Evolutionary conservation across 2,797 vertebrate genomes (phyloP).

Genomic region (Cossypha heuglini): DNA sequence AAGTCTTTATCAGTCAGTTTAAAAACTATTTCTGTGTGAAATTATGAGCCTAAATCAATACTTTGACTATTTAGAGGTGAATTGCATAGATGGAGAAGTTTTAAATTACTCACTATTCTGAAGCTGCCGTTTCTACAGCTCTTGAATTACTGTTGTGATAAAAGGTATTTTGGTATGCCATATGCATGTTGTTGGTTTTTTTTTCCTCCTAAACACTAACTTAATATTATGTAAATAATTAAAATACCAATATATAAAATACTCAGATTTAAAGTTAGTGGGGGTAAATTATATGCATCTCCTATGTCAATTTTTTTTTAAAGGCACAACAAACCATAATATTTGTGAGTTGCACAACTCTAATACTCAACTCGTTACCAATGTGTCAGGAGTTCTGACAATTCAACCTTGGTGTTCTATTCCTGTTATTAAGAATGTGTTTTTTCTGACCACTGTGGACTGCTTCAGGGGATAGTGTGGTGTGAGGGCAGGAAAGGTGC

Average conservation of each 20-base stretch:
- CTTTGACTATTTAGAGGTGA: background rate
- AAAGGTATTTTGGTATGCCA: background rate
- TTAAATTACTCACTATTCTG: background rate
- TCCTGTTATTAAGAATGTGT: background rate
- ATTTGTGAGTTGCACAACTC: background rate
- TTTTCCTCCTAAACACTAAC: background rate
- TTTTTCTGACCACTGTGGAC: background rate
- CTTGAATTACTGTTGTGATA: background rate
- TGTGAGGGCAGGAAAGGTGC: background rate
- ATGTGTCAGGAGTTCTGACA: background rate
- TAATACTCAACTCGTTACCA: background rate
- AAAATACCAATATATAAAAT: background rate
- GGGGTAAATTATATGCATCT: background rate
- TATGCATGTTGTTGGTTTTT: background rate
- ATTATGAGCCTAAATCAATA: background rate
- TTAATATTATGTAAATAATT: background rate
- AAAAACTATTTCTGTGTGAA: background rate
- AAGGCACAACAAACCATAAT: background rate
- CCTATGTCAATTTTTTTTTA: background rate
- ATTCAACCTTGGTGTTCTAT: background rate
- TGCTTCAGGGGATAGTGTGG: background rate
- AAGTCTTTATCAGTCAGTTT: background rate
- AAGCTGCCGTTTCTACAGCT: background rate
- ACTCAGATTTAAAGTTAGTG: background rate
- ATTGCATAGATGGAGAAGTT: background rate